Evolutionary conservation across 2,888 invertebrate species (phyloP).

Genomic region (Lissonota sp.): DNA sequence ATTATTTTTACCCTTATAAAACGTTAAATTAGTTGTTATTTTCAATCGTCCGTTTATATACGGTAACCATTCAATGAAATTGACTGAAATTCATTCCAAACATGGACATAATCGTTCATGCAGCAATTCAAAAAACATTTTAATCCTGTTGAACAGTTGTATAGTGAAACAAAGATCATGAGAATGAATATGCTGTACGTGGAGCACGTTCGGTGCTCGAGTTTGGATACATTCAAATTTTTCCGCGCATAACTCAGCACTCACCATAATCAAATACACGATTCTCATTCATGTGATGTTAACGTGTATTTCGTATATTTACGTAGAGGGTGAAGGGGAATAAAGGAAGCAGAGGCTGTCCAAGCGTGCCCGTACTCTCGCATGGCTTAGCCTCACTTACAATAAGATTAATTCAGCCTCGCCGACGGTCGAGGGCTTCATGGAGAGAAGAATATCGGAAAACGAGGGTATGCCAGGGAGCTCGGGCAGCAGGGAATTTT

Average conservation of each 20-base stretch:
- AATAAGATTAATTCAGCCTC: constrained; percentile 60
- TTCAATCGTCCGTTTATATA: too few species aligned
- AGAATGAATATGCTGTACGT: constrained; percentile 42
- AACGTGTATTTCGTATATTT: background rate
- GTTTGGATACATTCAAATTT: constrained; percentile 60
- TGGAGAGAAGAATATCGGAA: background rate
- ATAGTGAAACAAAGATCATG: constrained; percentile 71
- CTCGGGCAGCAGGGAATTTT: constrained; percentile 46
- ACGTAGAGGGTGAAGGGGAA: constrained; percentile 1
- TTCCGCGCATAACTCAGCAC: constrained; percentile 65
- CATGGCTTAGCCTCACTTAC: constrained; percentile 43
- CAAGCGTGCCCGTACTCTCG: constrained; percentile 31
- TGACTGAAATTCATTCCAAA: too few species aligned
- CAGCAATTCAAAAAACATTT: constrained; percentile 76
- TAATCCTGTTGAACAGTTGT: constrained; percentile 76
- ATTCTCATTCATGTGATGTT: constrained; percentile 11
- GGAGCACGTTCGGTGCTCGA: constrained; percentile 38
- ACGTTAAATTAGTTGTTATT: too few species aligned
- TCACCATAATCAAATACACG: constrained; percentile 19
- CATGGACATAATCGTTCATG: too few species aligned
- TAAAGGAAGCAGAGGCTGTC: constrained; percentile 21
- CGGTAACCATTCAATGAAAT: too few species aligned
- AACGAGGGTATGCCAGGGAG: constrained; percentile 3
- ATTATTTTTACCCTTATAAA: too few species aligned
- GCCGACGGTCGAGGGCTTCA: constrained; percentile 45